Conservation (phyloP, 2,888 invertebrate genomes). For the Nymphalis c-album region DNA sequence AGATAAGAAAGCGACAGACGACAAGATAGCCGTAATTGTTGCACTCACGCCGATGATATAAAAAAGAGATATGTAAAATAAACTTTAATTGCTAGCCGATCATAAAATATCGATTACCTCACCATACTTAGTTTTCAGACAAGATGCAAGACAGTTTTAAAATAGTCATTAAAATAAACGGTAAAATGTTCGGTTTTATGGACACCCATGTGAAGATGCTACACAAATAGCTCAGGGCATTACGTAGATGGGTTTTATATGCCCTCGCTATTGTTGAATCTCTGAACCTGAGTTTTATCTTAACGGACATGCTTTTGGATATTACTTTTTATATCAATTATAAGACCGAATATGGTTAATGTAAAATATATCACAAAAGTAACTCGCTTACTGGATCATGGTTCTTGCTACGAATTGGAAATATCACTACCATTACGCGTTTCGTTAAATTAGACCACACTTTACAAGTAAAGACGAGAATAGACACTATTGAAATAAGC, state of each 20-base stretch:
- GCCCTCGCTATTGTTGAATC: not conserved
- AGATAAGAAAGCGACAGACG: not conserved
- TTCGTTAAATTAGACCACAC: too few species aligned
- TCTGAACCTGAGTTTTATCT: not conserved
- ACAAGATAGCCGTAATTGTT: not conserved
- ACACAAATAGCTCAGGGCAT: conserved; percentile 11
- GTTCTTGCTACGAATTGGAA: too few species aligned
- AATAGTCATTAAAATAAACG: conserved; percentile 10
- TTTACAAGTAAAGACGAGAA: too few species aligned
- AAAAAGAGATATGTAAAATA: not conserved
- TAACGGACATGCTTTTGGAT: too few species aligned
- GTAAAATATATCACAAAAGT: too few species aligned
- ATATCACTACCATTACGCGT: too few species aligned
- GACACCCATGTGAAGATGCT: conserved; percentile 5
- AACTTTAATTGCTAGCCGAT: conserved; percentile 7
- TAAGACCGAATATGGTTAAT: too few species aligned
- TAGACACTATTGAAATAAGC: too few species aligned
- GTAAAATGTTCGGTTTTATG: conserved; percentile 12
- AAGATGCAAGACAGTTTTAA: conserved; percentile 24
- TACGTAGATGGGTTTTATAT: conserved; percentile 7
- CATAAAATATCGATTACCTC: conserved; percentile 16
- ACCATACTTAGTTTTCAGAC: conserved; percentile 10
- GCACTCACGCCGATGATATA: not conserved
- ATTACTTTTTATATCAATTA: not conserved
- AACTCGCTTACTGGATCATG: too few species aligned